These are phyloP conservation scores for Ciconia stormi DNA, from an alignment of 2,113 vertebrate genomes.

Conservation along the genomic window DNA sequence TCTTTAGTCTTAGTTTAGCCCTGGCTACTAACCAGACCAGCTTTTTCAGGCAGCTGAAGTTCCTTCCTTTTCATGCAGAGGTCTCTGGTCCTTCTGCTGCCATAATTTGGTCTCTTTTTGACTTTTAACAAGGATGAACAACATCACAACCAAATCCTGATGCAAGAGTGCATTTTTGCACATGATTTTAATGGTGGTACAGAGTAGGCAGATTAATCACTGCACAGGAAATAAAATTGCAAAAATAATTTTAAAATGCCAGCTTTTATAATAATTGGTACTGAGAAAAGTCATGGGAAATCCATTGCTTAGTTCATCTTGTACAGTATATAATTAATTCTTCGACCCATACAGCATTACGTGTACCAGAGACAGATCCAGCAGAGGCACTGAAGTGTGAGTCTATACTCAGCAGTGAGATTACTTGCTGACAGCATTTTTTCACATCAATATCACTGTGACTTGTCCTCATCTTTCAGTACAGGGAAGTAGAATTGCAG, in stretches of 20 bases:
- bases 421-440: neutral
- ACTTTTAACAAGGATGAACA: neutral
- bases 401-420: neutral
- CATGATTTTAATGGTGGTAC: neutral
- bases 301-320: neutral
- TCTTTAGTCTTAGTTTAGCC: neutral
- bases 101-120: neutral
- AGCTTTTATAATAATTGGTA: neutral
- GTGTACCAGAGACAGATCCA: neutral
- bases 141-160: neutral
- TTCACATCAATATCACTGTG: neutral
- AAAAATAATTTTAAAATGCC: neutral
- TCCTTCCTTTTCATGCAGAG: neutral
- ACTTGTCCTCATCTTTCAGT: neutral
- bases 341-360: neutral
- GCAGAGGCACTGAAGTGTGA: neutral
- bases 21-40: neutral
- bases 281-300: neutral
- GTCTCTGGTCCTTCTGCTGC: neutral
- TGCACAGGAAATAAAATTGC: neutral
- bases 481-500: neutral
- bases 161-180: neutral
- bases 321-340: neutral
- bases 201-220: neutral
- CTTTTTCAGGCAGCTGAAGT: neutral